Evolutionary conservation across 2,888 invertebrate genomes (phyloP), one percentile per base, ranked within the genome.

Genomic region (Podotricha telesiphe): DNA sequence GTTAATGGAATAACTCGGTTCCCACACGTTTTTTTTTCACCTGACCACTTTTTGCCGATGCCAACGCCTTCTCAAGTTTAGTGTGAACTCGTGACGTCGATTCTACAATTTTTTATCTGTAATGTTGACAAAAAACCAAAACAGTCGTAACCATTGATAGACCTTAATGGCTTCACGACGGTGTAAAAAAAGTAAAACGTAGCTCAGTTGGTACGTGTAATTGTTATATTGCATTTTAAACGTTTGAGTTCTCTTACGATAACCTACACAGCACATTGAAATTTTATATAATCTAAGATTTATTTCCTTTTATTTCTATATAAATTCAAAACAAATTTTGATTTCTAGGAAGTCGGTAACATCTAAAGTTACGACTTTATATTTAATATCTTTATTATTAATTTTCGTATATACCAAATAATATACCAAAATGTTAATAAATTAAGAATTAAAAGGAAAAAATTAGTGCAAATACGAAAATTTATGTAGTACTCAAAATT

Each of bases 131-230:
- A 79, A 73, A 82, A 84, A 84, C 82, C 78, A 75, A 73, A 76
- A 76, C 79, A 77, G 80, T 79, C 80, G 77, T 77, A 77, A 78
- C 78, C 82, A 84, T 83, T 86, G 84, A 85, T 86, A 86, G 80
- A 77, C 79, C 81, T 82, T 86, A 84, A 85, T 86, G 81, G 83
- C 75, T 82, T 82, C 80, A 79, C 77, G 80, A 78, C 67, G 61
- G 2, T 51, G 34, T 55, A 59, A 66, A 53, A 42, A 20, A 28
- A 15, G 17, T 20, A 40, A 59, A 71, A 77, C 77, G 79, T 80
- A 80, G 78, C 79, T 73, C 69, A 64, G 64, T 67, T 40, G 40
- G 63, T 62, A 65, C 47, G 53, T 51, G 62, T 47, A 17, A 28
- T 65, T 47, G 45, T 42, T 28, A 20, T 19, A 55, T 48, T 50